These are phyloP conservation scores for Magallana nippona DNA, from an alignment of 2,888 invertebrate species.

Conservation along the genomic window DNA sequence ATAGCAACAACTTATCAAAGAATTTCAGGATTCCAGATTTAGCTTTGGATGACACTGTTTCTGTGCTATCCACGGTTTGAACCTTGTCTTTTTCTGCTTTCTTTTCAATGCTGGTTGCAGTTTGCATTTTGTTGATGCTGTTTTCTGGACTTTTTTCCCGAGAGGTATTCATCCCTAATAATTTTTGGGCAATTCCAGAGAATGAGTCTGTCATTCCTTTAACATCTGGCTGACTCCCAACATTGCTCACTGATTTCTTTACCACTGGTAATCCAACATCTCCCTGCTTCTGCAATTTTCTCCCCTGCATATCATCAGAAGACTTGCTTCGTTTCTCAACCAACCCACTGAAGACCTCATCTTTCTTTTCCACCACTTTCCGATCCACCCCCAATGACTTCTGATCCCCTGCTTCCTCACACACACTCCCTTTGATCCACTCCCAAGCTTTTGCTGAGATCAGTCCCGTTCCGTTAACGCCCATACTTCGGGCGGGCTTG, in stretches of 20 bases:
- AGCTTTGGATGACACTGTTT: slow-evolving; percentile 42
- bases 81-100: slow-evolving; percentile 4
- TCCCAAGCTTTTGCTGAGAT: slow-evolving; percentile 51
- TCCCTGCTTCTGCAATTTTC: background rate
- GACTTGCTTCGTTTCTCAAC: background rate
- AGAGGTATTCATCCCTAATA: slow-evolving; percentile 43
- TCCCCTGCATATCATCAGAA: background rate
- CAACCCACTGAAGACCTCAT: background rate
- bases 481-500: slow-evolving; percentile 58
- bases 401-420: slow-evolving; percentile 43
- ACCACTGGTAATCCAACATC: background rate
- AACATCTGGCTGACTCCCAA: background rate
- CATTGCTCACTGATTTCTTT: background rate
- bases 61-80: background rate
- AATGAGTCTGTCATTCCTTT: slow-evolving; percentile 39
- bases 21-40: slow-evolving; percentile 61
- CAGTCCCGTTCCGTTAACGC: slow-evolving; percentile 23
- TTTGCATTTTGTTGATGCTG: background rate
- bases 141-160: slow-evolving; percentile 26
- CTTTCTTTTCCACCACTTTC: background rate
- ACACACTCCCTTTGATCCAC: slow-evolving; percentile 51
- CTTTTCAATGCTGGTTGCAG: background rate
- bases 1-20: slow-evolving; percentile 73
- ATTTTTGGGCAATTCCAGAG: slow-evolving; percentile 46
- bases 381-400: slow-evolving; percentile 38